phyloP scores from a whole-genome alignment of 2,113 vertebrate genomes.

The Stegastes partitus region DNA sequence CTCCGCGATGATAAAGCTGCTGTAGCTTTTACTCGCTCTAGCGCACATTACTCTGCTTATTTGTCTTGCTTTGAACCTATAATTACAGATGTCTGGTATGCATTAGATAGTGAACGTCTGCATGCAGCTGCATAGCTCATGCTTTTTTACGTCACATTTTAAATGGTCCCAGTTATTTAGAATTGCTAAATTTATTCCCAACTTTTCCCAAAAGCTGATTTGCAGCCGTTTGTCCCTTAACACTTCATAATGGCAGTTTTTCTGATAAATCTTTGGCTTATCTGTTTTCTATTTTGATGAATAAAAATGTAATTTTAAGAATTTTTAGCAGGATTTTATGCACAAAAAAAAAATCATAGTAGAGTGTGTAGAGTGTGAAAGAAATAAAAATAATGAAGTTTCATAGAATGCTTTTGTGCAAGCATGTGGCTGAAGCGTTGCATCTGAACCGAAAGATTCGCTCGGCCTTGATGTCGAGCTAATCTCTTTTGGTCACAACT shows the following conservation, averaged over 20 bases:
- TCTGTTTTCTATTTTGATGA: too few relatives aligned
- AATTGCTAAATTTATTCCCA: too few relatives aligned
- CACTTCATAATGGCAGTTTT: background rate
- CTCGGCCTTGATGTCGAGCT: constrained; percentile 19
- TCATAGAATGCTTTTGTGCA: background rate
- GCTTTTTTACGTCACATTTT: background rate
- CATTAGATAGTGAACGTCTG: background rate
- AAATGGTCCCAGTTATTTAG: background rate
- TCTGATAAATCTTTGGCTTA: too few relatives aligned
- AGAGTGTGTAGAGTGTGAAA: background rate
- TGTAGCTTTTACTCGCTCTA: background rate
- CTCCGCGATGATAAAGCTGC: constrained; percentile 11
- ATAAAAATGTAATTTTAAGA: too few relatives aligned
- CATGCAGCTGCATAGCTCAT: background rate
- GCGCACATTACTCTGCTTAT: constrained; percentile 29
- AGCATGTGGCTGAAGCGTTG: background rate
- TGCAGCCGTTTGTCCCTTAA: too few relatives aligned
- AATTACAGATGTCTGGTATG: constrained; percentile 52
- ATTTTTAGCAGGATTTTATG: too few relatives aligned
- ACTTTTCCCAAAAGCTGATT: too few relatives aligned
- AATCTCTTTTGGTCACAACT: constrained; percentile 66
- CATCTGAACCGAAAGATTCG: constrained; percentile 1
- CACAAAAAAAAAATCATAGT: too few relatives aligned
- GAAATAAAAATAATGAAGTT: background rate
- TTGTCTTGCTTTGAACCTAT: constrained; percentile 62